A percentile compares a stretch with the other conserved stretches of the same genome.
phyloP scores from a whole-genome alignment of 2,113 vertebrate species.

The Candoia aspera region DNA sequence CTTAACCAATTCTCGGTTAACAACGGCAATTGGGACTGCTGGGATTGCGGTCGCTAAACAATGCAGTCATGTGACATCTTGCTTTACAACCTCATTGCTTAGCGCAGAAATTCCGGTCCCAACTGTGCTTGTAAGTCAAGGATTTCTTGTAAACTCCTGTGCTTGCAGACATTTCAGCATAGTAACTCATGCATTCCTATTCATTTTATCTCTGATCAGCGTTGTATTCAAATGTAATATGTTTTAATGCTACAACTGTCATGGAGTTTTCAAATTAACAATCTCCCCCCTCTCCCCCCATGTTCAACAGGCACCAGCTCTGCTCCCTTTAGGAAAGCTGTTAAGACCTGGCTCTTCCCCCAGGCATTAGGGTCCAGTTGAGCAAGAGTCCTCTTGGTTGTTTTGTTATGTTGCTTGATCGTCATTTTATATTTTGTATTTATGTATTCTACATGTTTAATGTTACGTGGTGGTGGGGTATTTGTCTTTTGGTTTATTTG shows the following conservation, averaged over 20 bases:
- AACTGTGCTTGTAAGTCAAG: too few relatives aligned
- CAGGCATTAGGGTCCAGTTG: neutral
- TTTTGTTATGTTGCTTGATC: neutral
- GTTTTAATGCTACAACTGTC: slow-evolving; percentile 57
- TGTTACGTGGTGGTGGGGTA: neutral
- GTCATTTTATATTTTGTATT: neutral
- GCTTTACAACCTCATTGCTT: too few relatives aligned
- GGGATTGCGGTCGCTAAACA: too few relatives aligned
- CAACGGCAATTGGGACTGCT: too few relatives aligned
- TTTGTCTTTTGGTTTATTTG: neutral
- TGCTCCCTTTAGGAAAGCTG: neutral
- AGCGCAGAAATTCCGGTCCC: too few relatives aligned
- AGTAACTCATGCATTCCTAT: slow-evolving; percentile 67
- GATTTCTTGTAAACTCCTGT: slow-evolving; percentile 56
- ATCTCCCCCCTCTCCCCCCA: neutral
- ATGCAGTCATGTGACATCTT: too few relatives aligned
- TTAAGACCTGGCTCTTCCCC: neutral
- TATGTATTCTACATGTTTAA: neutral
- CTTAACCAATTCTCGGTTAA: too few relatives aligned
- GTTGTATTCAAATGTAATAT: slow-evolving; percentile 64
- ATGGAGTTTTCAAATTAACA: slow-evolving; percentile 39
- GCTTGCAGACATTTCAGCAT: slow-evolving; percentile 66
- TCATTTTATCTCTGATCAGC: slow-evolving; percentile 68
- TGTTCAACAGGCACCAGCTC: neutral
- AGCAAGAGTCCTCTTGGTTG: neutral